These are phyloP conservation scores for Neolamprologus toae DNA, from an alignment of 2,113 vertebrate genomes.

Conservation along the genomic window DNA sequence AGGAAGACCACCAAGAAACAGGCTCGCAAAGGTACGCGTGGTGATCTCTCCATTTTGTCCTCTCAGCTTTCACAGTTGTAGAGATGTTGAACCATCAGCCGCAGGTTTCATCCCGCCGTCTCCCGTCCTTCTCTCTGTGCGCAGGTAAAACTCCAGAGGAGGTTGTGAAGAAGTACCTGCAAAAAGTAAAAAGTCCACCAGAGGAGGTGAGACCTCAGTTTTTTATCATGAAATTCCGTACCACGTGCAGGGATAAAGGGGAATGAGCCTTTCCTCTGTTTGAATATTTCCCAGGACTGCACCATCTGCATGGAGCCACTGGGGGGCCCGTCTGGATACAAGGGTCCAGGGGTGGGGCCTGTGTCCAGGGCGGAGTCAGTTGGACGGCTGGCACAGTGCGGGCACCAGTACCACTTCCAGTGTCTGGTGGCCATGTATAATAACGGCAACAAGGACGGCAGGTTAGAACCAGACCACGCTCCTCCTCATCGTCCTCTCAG, in stretches of 20 bases:
- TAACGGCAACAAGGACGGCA: constrained; percentile 95
- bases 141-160: constrained; percentile 88
- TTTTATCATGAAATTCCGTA: fast-evolving
- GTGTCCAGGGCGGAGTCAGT: constrained; percentile 80
- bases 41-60: fast-evolving
- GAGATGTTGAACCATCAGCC: neutral
- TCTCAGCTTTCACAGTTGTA: fast-evolving
- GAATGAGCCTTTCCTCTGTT: neutral
- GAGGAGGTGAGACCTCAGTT: constrained; percentile 77
- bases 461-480: neutral
- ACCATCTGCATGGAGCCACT: constrained; percentile 94
- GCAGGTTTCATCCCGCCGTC: neutral
- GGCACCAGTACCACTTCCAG: constrained; percentile 88
- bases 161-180: constrained; percentile 88
- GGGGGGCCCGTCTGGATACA: constrained; percentile 84
- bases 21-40: constrained; percentile 79
- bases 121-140: neutral
- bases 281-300: constrained; percentile 73
- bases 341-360: constrained; percentile 73
- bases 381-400: constrained; percentile 82
- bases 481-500: neutral
- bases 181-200: constrained; percentile 84
- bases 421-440: constrained; percentile 96
- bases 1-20: constrained; percentile 95
- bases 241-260: neutral